phyloP scores from a whole-genome alignment of 1,140 invertebrate genomes.

The Harpegnathos saltator region DNA sequence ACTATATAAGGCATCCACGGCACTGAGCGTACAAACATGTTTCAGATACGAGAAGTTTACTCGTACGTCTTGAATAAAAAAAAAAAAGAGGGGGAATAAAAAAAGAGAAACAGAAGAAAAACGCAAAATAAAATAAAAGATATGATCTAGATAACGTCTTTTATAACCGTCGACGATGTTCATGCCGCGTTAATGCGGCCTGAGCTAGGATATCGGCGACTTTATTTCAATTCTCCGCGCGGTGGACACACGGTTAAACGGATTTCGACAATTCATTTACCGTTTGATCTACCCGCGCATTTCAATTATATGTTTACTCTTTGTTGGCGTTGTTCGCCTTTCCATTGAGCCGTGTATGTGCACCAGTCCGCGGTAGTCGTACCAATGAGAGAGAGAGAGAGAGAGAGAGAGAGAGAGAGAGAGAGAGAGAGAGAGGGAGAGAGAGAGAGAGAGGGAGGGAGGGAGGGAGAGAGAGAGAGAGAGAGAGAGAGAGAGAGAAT shows the following conservation, averaged over 20 bases:
- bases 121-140: neutral
- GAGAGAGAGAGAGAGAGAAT: neutral
- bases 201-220: neutral
- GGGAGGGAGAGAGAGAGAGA: too few species aligned
- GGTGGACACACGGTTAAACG: conserved; percentile 65
- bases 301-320: conserved; percentile 76
- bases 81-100: too few species aligned
- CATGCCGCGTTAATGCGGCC: too few species aligned
- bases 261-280: conserved; percentile 75
- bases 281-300: conserved; percentile 72
- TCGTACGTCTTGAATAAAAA: neutral
- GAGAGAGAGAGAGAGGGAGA: neutral
- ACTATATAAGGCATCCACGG: too few species aligned
- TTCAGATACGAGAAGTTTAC: neutral
- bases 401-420: too few species aligned
- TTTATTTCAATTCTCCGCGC: conserved; percentile 67
- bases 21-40: too few species aligned
- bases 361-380: neutral
- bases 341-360: conserved; percentile 19
- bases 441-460: neutral
- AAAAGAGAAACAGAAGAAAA: neutral
- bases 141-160: conserved; percentile 11
- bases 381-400: too few species aligned
- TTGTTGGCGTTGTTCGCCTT: conserved; percentile 64
- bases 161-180: neutral